A percentile compares a stretch with the other conserved stretches of the same genome.
phyloP scores from a whole-genome alignment of 1,140 invertebrate species.

The Ips typographus region DNA sequence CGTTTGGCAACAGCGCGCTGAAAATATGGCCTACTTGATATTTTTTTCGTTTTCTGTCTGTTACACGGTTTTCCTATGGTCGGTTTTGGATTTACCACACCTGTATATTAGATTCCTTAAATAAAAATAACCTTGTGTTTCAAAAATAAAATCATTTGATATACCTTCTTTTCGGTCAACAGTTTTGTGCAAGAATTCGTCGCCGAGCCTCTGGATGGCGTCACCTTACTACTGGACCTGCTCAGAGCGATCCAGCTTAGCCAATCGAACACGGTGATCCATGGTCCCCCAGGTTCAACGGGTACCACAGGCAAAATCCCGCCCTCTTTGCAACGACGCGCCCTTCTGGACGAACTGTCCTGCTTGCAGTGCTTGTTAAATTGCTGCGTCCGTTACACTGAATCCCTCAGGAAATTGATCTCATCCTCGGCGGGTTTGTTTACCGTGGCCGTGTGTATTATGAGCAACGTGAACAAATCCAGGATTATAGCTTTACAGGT shows the following conservation, averaged over 20 bases:
- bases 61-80: no score
- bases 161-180: conserved; percentile 36
- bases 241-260: conserved; percentile 80
- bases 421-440: conserved; percentile 80
- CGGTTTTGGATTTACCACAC: no score
- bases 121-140: no score
- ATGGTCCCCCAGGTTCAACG: conserved; percentile 44
- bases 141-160: no score
- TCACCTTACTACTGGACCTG: conserved; percentile 76
- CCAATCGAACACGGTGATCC: conserved; percentile 56
- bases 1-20: no score
- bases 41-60: no score
- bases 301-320: conserved; percentile 56
- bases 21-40: no score
- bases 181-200: conserved; percentile 91
- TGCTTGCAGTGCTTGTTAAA: conserved; percentile 85
- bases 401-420: conserved; percentile 71
- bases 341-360: conserved; percentile 83
- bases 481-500: conserved; percentile 83
- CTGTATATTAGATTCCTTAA: no score
- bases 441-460: conserved; percentile 82
- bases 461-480: conserved; percentile 82
- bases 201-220: conserved; percentile 78
- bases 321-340: conserved; percentile 63
- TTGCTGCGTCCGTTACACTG: conserved; percentile 68